Conservation (phyloP, 2,113 vertebrate species). For the Arizona elegans region DNA sequence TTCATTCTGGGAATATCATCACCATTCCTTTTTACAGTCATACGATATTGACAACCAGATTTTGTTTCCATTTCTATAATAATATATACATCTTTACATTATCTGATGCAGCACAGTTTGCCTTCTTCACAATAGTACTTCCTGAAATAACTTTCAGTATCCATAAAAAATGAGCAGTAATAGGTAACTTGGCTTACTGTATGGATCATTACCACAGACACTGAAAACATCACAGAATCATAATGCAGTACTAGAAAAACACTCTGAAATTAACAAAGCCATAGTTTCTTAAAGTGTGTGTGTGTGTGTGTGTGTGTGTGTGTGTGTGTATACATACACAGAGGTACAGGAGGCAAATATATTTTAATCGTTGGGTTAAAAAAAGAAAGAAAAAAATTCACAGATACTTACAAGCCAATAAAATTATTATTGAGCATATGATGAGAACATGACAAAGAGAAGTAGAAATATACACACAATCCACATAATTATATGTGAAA, state of each 20-base stretch:
- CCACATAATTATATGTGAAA: background rate
- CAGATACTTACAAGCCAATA: background rate
- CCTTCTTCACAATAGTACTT: background rate
- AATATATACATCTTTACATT: background rate
- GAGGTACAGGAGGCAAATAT: background rate
- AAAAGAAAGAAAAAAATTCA: background rate
- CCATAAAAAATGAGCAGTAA: background rate
- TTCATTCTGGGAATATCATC: background rate
- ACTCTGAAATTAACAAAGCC: background rate
- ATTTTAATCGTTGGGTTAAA: background rate
- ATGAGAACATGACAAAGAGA: background rate
- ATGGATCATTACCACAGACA: background rate
- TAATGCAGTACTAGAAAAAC: background rate
- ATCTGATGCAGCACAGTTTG: background rate
- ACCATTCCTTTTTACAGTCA: background rate
- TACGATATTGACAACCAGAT: background rate
- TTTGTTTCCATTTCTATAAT: background rate
- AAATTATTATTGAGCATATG: background rate
- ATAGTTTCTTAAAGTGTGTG: background rate
- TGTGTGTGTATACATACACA: background rate
- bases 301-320: too few species aligned
- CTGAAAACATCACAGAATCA: background rate
- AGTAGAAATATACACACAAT: background rate
- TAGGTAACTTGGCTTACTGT: background rate
- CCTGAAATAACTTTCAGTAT: background rate